Base-by-base conservation (phyloP, 2,888 invertebrate genomes). In the Monochamus alternatus region DNA sequence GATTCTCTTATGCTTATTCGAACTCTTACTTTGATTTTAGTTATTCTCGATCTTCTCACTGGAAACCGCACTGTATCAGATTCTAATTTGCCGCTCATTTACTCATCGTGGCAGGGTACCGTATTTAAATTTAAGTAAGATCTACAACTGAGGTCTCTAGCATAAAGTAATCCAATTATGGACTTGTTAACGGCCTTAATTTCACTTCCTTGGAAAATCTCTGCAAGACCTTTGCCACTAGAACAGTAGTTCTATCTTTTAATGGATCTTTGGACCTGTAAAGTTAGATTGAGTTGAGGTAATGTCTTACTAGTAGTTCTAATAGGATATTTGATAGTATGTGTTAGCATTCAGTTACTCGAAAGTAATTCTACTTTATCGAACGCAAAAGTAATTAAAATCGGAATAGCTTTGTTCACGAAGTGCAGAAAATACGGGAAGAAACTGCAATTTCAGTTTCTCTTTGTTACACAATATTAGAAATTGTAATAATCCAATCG, bases 261-360 rank as follows among this genome's bases (percentile, higher is more conserved):
- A 69, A 60, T 51, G 69, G 47, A 47, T 60, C 59, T 69, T 69
- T 60, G 47, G 44, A 60, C 69, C 31, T 44, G 60, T 31, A 60
- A 69, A 69, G 69, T 69, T 69, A 51, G 69, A 69, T 69, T 69
- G 69, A 69, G 69, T 69, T 60, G 30, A 60, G 60, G 60, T 69
- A 68, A 67, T 32, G 52, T 55, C 14, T 43, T 68, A 58, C 68
- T 32, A 43, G 14, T 10, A 58, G 4, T 31, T 68, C 44, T 68
- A 68, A 68, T 22, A 59, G 44, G 44, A 43, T 32, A 59, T 58
- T 68, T 43, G 68, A 43, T 38, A 68, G 38, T 58, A 68, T 59
- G 58, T 68, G 43, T 58, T 38, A 38, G 22, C n/a, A 43, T 43
- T 44, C 44, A 64, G 64, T 14, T 47, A 22, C 3, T 30, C 12